Evolutionary conservation across 2,888 invertebrate species (phyloP), one percentile per base, ranked within the genome.

Genomic region (Dexiosoma caninum): DNA sequence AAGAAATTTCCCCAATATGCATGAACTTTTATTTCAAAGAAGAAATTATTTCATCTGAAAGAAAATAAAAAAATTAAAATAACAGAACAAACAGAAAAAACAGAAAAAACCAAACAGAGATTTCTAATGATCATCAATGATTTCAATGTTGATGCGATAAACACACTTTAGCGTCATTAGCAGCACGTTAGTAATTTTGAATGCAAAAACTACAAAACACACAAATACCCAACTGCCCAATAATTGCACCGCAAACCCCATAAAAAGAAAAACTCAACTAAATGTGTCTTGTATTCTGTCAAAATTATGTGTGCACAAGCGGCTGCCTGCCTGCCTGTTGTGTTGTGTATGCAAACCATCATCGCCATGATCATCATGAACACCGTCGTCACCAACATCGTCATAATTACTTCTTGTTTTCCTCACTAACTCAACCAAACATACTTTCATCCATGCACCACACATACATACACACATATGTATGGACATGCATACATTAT

Each of bases 81-180:
- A 21, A 70, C 46, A 64, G 49, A 57, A 64, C 64, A 78, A 32
- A 51, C 37, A 7, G 10, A 19, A 14, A 37, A 35, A 42, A 75
- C 19, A 37, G 0, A 2, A 44, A 35, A 69, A 76, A 30, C 51
- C 46, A 46, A 53, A 66, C 51, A 80, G 4, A 64, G 57, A 42
- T 7, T 66, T 70, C 55, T 67, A 44, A 74, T 70, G 53, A 69
- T n/a, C 60, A 60, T 49, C 46, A 69, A 62, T 30, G 62, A 40
- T 49, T 51, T 49, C 55, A 69, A 62, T 30, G 69, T 49, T 49
- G 40, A 40, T 67, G 32, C 46, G 62, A 67, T 67, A 62, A 78
- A 67, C 19, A 35, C 51, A 71, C 35, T 53, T 55, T 9, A 57
- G 32, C 27, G 74, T 21, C 59, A 59, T 57, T 40, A 30, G 51